Evolutionary conservation across 2,113 vertebrate species (phyloP).

Genomic region (Kryptolebias marmoratus): DNA sequence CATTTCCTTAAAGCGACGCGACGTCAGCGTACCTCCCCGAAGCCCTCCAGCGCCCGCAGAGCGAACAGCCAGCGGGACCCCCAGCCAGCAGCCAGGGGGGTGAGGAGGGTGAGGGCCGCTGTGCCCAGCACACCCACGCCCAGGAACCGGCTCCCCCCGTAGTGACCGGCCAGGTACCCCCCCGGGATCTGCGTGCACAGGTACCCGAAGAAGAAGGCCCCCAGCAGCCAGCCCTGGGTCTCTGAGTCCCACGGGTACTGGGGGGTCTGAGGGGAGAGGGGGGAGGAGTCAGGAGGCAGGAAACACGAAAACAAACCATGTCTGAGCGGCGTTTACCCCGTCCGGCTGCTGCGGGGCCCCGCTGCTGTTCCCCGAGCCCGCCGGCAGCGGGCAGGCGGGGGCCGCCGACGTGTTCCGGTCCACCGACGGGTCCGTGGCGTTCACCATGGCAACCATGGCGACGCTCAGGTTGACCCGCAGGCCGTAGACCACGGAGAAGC

Average conservation of each 20-base stretch:
- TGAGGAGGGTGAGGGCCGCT: constrained; percentile 81
- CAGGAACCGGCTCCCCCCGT: constrained; percentile 82
- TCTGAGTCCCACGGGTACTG: constrained; percentile 73
- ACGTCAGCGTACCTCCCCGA: constrained; percentile 75
- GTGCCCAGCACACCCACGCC: constrained; percentile 83
- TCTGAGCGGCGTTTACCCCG: constrained; percentile 51
- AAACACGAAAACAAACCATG: no score
- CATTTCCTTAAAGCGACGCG: no score
- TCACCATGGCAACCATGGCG: constrained; percentile 86
- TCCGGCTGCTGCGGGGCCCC: constrained; percentile 48
- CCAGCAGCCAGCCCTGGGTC: constrained; percentile 84
- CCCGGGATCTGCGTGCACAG: constrained; percentile 85
- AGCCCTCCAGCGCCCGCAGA: constrained; percentile 76
- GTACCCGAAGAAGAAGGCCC: constrained; percentile 88
- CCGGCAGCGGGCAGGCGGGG: constrained; percentile 63
- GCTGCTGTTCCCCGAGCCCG: constrained; percentile 36
- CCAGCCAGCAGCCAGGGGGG: constrained; percentile 79
- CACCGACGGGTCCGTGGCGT: constrained; percentile 52
- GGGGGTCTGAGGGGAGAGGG: constrained; percentile 59
- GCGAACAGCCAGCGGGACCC: constrained; percentile 79
- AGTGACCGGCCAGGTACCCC: constrained; percentile 84
- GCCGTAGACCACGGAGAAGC: constrained; percentile 83
- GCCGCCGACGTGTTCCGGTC: constrained; percentile 44
- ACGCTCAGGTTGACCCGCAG: constrained; percentile 88
- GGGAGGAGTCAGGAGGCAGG: not conserved